A percentile compares a stretch with the other conserved stretches of the same genome.
Conservation (phyloP, 1,140 invertebrate genomes). For the Heliconius hewitsoni region DNA sequence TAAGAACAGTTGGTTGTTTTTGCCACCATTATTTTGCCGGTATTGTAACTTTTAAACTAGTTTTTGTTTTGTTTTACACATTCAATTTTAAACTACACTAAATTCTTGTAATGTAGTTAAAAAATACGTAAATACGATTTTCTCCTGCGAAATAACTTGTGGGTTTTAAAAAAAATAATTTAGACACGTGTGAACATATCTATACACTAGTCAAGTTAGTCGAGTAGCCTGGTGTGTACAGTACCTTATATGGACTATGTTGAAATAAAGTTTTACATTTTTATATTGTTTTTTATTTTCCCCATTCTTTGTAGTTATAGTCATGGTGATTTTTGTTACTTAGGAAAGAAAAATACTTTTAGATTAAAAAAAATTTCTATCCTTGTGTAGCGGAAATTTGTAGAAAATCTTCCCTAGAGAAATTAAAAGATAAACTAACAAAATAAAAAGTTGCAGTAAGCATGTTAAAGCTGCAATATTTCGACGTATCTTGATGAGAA, state of each 20-base stretch:
- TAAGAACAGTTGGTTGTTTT: not conserved
- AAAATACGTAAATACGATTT: not conserved
- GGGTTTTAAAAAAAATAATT: not conserved
- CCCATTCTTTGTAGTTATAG: not conserved
- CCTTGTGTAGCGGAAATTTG: no score
- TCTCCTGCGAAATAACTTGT: not conserved
- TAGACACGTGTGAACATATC: slow-evolving; percentile 45
- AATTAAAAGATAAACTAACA: no score
- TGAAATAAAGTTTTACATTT: slow-evolving; percentile 73
- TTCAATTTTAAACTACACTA: no score
- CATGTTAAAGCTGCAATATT: no score
- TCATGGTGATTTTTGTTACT: no score
- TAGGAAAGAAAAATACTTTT: no score
- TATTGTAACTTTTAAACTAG: no score
- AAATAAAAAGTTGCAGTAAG: no score
- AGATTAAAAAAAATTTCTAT: no score
- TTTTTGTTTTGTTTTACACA: no score
- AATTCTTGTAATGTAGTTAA: not conserved
- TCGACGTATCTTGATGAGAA: no score
- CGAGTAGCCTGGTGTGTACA: slow-evolving; percentile 48
- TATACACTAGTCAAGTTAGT: slow-evolving; percentile 56
- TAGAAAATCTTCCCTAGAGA: no score
- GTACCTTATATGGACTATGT: slow-evolving; percentile 45
- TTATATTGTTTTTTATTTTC: slow-evolving; percentile 46
- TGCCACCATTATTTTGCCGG: not conserved